Base-by-base conservation (phyloP, 2,888 invertebrate genomes). In the Eledona agricola region DNA sequence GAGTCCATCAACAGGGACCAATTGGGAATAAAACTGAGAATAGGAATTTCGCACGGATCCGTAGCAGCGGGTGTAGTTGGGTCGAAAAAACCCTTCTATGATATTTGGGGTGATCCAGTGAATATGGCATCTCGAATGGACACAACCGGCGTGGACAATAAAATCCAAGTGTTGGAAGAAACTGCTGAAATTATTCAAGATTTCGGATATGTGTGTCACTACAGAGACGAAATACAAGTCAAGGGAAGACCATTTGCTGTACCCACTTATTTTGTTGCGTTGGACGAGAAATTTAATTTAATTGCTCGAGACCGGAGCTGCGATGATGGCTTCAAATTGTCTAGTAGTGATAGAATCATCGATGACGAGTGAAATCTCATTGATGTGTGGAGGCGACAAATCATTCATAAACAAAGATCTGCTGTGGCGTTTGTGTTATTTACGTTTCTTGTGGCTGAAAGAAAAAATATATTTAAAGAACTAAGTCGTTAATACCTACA, bases 101-200 rank as follows among this genome's bases (percentile, higher is more conserved):
- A 97, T 72, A 94, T 96, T 68, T 97, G 96, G 96, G 96, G 96
- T 0, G 91, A 96, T 75, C 90, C 96, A 0, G 96, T 96, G 0
- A 97, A 97, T 76, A 90, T 97, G 84, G 95, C 97, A 1, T 94
- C 95, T 0, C 81, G 97, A 66, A 95, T 97, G 95, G 96, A 96
- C 70, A 92, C 92, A 0, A 93, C 91, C 1, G 96, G 96, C 3
- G 79, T 87, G 58, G 81, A 87, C 1, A 89, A 90, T 25, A 82
- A 83, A 73, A 90, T 70, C 20, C 67, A 70, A 40, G 83, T 87
- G 0, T 87, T 89, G 13, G 83, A 86, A 70, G 84, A 86, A 38
- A 90, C 90, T 0, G 89, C 90, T 0, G 70, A 80, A 3, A 82
- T 87, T 31, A 74, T 90, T 80, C 49, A 85, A 40, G 82, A 85